Conservation (phyloP, 2,888 invertebrate genomes). For the Gandaritis pyraliata region DNA sequence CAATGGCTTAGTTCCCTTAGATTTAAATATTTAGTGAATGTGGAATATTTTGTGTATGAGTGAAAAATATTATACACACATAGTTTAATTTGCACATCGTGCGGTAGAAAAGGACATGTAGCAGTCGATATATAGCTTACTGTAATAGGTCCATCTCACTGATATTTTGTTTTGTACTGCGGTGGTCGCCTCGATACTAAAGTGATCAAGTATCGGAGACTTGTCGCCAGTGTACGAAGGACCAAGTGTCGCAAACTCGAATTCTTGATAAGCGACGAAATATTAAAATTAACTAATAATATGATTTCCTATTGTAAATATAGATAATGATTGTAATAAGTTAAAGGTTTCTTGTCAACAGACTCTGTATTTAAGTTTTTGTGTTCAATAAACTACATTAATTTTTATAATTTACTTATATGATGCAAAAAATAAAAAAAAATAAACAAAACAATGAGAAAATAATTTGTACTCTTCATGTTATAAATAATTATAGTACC, state of each 20-base stretch:
- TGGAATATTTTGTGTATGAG: too few relatives aligned
- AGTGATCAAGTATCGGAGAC: not conserved
- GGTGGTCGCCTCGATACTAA: not conserved
- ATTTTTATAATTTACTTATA: slow-evolving; percentile 58
- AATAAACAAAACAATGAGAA: slow-evolving; percentile 62
- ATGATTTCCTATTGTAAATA: slow-evolving; percentile 41
- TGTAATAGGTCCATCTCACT: too few relatives aligned
- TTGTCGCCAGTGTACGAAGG: not conserved
- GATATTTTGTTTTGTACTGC: not conserved
- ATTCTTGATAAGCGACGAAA: slow-evolving; percentile 49
- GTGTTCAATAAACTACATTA: slow-evolving; percentile 66
- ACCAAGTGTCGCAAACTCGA: slow-evolving; percentile 54
- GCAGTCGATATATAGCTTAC: too few relatives aligned
- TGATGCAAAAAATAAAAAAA: slow-evolving; percentile 57
- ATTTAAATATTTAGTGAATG: too few relatives aligned
- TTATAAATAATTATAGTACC: slow-evolving; percentile 63
- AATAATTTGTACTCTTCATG: slow-evolving; percentile 59
- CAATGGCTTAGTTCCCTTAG: too few relatives aligned
- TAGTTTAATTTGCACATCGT: too few relatives aligned
- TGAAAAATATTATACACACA: too few relatives aligned
- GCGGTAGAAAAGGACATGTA: too few relatives aligned
- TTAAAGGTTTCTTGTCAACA: slow-evolving; percentile 32
- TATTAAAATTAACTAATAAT: slow-evolving; percentile 12
- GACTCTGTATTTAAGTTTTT: slow-evolving; percentile 56
- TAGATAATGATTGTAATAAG: slow-evolving; percentile 37